Conservation (phyloP, 2,113 vertebrate genomes). For the Cynocephalus volans region DNA sequence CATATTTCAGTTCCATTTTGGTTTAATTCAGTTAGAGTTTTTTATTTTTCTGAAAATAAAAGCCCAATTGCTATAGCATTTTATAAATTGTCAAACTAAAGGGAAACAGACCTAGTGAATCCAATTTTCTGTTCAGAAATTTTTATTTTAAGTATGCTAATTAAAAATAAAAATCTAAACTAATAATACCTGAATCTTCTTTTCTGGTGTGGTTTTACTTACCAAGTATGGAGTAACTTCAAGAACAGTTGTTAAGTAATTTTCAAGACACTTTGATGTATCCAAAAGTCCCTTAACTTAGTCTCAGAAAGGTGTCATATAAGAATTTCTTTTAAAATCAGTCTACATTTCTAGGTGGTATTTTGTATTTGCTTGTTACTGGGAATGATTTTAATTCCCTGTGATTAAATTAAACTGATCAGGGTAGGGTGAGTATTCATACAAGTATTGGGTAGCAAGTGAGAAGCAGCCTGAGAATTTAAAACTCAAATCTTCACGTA, state of each 20-base stretch:
- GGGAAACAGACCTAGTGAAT: neutral
- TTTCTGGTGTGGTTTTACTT: neutral
- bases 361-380: neutral
- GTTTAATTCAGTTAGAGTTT: neutral
- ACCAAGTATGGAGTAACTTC: neutral
- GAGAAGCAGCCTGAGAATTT: neutral
- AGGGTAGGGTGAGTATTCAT: neutral
- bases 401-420: neutral
- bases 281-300: neutral
- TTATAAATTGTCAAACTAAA: neutral
- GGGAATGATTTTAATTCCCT: neutral
- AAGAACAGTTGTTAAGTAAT: neutral
- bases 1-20: neutral
- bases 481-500: neutral
- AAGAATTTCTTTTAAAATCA: slow-evolving; percentile 8
- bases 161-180: neutral
- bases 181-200: neutral
- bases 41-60: neutral
- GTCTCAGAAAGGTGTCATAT: neutral
- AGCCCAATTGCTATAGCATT: neutral
- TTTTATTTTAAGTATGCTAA: neutral
- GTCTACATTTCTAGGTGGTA: neutral
- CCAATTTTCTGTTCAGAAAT: neutral
- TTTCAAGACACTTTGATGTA: neutral
- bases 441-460: neutral